phyloP scores from a whole-genome alignment of 2,113 vertebrate species.

The Nesoenas mayeri region DNA sequence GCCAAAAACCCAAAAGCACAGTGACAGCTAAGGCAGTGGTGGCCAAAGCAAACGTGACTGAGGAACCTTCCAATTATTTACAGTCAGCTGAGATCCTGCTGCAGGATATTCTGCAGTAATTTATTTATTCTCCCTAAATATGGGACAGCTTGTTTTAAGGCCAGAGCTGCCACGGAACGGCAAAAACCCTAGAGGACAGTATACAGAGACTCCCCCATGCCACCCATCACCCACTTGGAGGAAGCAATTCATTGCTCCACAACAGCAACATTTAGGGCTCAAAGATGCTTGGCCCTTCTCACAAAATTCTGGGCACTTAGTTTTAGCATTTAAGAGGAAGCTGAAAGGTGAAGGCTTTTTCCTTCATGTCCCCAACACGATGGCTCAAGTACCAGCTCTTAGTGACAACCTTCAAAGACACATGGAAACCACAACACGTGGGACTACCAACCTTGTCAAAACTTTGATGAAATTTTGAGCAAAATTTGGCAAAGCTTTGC shows the following conservation, averaged over 20 bases:
- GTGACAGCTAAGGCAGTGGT: not conserved
- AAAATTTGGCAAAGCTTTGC: not conserved
- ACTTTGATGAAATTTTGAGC: not conserved
- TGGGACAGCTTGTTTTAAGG: not conserved
- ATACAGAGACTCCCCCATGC: accelerated
- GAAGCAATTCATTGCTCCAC: not conserved
- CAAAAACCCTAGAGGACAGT: not conserved
- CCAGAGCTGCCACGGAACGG: not conserved
- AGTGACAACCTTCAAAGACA: not conserved
- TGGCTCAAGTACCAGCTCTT: not conserved
- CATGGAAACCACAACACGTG: accelerated
- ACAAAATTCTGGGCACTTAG: not conserved
- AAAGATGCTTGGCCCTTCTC: not conserved
- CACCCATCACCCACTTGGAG: not conserved
- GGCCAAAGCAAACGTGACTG: not conserved
- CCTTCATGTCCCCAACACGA: accelerated
- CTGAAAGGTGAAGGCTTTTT: not conserved
- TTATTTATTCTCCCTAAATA: not conserved
- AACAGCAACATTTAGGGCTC: not conserved
- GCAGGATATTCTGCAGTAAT: not conserved
- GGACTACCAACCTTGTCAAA: not conserved
- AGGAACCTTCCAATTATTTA: not conserved
- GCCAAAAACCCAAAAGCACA: not conserved
- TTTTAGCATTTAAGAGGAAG: not conserved
- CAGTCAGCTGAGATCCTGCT: accelerated